These are phyloP conservation scores for Dasyprocta punctata DNA, from an alignment of 2,113 vertebrate species.

Conservation along the genomic window DNA sequence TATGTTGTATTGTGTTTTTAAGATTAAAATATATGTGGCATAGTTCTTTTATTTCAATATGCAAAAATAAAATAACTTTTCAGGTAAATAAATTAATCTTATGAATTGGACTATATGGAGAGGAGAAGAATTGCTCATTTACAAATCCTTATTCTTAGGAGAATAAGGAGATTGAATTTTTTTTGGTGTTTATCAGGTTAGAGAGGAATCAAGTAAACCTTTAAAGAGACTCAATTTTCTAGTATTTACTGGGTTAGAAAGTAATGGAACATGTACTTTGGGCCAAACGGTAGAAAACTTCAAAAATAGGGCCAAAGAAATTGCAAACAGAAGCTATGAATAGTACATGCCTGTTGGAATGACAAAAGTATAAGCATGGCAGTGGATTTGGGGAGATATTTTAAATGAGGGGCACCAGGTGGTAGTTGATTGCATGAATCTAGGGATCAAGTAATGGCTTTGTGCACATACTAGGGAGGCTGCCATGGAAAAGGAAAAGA, in stretches of 20 bases:
- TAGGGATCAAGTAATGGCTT: background rate
- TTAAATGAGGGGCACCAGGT: background rate
- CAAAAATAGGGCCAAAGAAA: background rate
- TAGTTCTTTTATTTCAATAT: slow-evolving; percentile 1
- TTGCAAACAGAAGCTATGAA: background rate
- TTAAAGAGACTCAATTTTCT: background rate
- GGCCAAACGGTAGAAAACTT: background rate
- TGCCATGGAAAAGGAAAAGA: background rate
- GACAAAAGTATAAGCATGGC: background rate
- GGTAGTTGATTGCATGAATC: background rate
- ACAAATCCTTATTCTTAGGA: background rate
- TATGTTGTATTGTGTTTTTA: background rate
- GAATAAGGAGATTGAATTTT: background rate
- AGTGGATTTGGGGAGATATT: background rate
- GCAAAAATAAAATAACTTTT: background rate
- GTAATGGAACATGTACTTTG: background rate
- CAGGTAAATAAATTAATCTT: slow-evolving; percentile 4
- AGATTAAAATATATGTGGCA: background rate
- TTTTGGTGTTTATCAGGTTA: background rate
- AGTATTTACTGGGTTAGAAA: background rate
- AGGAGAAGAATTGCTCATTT: background rate
- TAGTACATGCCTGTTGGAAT: background rate
- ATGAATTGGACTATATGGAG: background rate
- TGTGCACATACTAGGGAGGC: background rate
- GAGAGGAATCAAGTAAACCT: background rate